phyloP scores from a whole-genome alignment of 2,797 vertebrate genomes.

The Martes flavigula region DNA sequence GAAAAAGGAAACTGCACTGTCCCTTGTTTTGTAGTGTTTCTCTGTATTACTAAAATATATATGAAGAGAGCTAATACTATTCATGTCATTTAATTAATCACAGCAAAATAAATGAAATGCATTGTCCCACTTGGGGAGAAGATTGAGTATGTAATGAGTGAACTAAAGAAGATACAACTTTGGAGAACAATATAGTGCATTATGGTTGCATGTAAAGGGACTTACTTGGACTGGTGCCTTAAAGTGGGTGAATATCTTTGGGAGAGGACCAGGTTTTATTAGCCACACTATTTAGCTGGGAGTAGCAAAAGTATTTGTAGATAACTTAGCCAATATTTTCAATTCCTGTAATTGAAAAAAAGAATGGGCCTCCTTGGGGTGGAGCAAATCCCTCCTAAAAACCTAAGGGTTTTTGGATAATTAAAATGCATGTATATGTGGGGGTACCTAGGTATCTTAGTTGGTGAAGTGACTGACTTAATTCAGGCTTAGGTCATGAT shows the following conservation, averaged over 20 bases:
- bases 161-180: neutral
- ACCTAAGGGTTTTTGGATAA: neutral
- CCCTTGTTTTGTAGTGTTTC: neutral
- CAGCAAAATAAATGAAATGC: neutral
- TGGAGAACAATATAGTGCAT: no score
- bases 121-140: neutral
- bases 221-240: neutral
- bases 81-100: neutral
- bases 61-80: neutral
- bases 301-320: neutral
- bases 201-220: neutral
- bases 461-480: neutral
- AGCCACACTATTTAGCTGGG: neutral
- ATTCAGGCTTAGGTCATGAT: neutral
- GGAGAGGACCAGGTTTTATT: neutral
- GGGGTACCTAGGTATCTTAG: neutral
- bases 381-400: neutral
- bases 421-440: neutral
- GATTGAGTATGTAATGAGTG: neutral
- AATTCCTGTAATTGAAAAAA: neutral
- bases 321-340: neutral
- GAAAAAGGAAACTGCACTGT: neutral
- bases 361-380: neutral
- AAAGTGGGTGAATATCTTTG: fast-evolving
- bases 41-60: neutral